Evolutionary conservation across 1,140 invertebrate species (phyloP).

Genomic region (Drosophila albomicans): DNA sequence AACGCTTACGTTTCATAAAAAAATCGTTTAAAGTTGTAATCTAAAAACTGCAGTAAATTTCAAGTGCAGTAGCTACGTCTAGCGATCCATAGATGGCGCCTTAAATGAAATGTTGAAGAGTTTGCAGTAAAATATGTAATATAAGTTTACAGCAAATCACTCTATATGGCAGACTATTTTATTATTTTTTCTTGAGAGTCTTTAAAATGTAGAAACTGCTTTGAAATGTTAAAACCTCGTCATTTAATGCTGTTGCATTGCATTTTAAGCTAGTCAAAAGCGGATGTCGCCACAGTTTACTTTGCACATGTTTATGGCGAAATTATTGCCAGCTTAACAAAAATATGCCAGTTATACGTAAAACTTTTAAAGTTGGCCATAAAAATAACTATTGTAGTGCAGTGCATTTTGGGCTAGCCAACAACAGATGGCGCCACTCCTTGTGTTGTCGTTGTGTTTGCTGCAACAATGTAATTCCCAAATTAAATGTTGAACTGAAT

Average conservation of each 20-base stretch:
- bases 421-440: slow-evolving; percentile 25
- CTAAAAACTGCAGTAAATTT: not conserved
- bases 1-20: not conserved
- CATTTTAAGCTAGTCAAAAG: not conserved
- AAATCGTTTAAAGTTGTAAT: not conserved
- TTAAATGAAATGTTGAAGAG: not conserved
- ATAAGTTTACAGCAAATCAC: too few species aligned
- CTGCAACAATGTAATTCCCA: slow-evolving; percentile 24
- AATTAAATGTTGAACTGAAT: slow-evolving; percentile 37
- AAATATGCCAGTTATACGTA: not conserved
- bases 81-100: not conserved
- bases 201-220: not conserved
- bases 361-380: too few species aligned
- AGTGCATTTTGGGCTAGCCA: slow-evolving; percentile 1
- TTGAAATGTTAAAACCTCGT: too few species aligned
- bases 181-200: not conserved
- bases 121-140: too few species aligned
- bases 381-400: slow-evolving; percentile 11
- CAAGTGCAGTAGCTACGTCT: not conserved
- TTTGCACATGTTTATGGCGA: not conserved
- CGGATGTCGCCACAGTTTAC: not conserved
- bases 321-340: not conserved
- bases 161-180: too few species aligned
- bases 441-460: not conserved
- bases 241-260: not conserved